Percentiles rank a stretch among this genome's conserved stretches.
phyloP scores from a whole-genome alignment of 1,140 invertebrate species.

The Panagrolaimus sp. region DNA sequence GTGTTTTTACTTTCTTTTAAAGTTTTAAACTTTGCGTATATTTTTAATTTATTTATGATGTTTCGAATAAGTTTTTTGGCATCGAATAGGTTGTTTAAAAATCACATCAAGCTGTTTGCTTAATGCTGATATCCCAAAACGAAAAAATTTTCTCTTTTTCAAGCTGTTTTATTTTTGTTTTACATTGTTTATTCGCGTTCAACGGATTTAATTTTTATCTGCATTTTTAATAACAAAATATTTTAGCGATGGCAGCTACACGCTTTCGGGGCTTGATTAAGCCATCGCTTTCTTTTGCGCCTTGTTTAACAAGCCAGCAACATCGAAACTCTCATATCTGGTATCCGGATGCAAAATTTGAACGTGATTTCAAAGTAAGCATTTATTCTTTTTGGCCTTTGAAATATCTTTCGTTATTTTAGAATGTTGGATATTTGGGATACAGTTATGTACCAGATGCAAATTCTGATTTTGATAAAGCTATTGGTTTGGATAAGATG shows the following conservation, averaged over 20 bases:
- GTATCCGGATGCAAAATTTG: slow-evolving; percentile 58
- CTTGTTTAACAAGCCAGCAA: slow-evolving; percentile 21
- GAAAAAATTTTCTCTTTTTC: slow-evolving; percentile 2
- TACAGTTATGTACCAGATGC: slow-evolving; percentile 29
- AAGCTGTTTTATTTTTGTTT: background rate
- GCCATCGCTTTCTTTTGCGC: background rate
- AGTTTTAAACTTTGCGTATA: background rate
- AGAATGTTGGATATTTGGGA: slow-evolving; percentile 40
- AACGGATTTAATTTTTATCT: no score
- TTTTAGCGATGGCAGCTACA: slow-evolving; percentile 15
- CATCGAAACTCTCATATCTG: slow-evolving; percentile 46
- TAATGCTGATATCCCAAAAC: background rate
- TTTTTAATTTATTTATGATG: background rate
- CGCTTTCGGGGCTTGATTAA: slow-evolving; percentile 17
- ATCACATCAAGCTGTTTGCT: no score
- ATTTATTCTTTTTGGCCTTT: slow-evolving; percentile 18
- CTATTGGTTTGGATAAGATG: slow-evolving; percentile 42
- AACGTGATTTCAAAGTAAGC: slow-evolving; percentile 50
- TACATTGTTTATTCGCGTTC: background rate
- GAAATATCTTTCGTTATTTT: slow-evolving; percentile 22
- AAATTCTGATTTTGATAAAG: slow-evolving; percentile 27
- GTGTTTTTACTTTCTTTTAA: background rate
- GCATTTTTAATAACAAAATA: background rate
- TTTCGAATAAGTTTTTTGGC: background rate
- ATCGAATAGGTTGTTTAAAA: background rate